Percentiles rank a stretch among this genome's conserved stretches.
Evolutionary conservation across 2,888 invertebrate genomes (phyloP).

Genomic region (Apocheima hispidaria): DNA sequence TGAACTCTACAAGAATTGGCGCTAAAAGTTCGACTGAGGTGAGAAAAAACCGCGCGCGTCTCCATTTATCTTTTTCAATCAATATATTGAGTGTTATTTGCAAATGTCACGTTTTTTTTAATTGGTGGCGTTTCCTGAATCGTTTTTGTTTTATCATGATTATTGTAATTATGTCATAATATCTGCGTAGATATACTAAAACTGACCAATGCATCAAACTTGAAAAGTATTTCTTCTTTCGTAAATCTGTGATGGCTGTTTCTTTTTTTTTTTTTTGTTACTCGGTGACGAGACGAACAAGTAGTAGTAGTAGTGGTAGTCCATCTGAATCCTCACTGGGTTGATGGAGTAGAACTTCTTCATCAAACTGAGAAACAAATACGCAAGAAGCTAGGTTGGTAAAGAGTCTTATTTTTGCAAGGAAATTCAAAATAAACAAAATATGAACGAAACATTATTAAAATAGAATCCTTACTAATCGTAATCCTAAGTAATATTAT

Average conservation of each 20-base stretch:
- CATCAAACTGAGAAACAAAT: constrained; percentile 79
- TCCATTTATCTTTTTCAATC: constrained; percentile 68
- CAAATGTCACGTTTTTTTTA: constrained; percentile 65
- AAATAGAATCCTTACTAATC: no score
- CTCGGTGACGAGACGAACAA: no score
- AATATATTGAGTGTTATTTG: constrained; percentile 63
- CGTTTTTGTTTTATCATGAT: constrained; percentile 43
- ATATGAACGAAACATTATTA: constrained; percentile 5
- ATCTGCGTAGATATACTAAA: no score
- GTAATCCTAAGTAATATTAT: no score
- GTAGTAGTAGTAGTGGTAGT: no score
- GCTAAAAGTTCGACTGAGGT: constrained; percentile 57
- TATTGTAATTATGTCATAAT: constrained; percentile 22
- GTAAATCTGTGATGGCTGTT: constrained; percentile 84
- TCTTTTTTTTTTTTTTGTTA: no score
- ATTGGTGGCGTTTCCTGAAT: constrained; percentile 64
- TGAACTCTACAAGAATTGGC: constrained; percentile 61
- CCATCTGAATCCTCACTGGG: constrained; percentile 68
- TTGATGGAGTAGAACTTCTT: constrained; percentile 85
- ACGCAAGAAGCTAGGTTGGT: no score
- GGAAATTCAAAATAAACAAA: no score
- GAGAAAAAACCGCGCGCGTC: constrained; percentile 60
- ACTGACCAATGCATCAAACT: constrained; percentile 90
- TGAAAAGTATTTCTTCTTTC: constrained; percentile 81
- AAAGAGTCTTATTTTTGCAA: constrained; percentile 8